Evolutionary conservation across 2,888 invertebrate genomes (phyloP), one percentile per base, ranked within the genome.

Genomic region (Ectemnius cavifrons): DNA sequence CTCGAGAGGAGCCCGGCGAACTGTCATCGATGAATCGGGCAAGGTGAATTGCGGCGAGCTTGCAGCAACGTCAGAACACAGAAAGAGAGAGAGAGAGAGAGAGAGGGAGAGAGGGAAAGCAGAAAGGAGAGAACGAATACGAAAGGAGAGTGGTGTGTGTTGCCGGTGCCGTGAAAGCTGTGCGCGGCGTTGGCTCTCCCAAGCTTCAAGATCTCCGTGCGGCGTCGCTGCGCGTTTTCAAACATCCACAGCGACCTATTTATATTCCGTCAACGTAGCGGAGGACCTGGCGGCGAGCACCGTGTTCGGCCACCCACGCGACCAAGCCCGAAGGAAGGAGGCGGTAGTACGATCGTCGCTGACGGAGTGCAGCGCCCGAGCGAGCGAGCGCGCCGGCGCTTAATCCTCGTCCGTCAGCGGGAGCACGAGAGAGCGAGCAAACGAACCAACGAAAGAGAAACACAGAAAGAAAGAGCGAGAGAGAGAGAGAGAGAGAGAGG

Each of bases 211-310:
- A 37, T 37, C 37, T 37, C 37, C 23, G 23, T 37, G 37, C 37
- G 37, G 37, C 37, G 37, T 37, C 37, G 37, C 37, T 37, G 69
- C 72, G 65, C 75, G 60, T 66, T 70, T 68, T 73, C 74, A 56
- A 77, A 82, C 73, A 71, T 62, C 65, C 77, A 82, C 82, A 4
- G 75, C 72, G 73, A 75, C 78, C 83, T 84, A 85, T 85, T 85
- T 85, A 85, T 84, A 85, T 78, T 77, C 77, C 76, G 71, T 84
- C 78, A 81, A 78, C 74, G 79, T 77, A 79, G 79, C 78, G 73
- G 82, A 75, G 77, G 77, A 78, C 79, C 75, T 80, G 79, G 80
- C 67, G 65, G 73, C 73, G 75, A 75, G 78, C 79, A 70, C 75
- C 66, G 75, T 73, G 72, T 72, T 75, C 73, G 73, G 63, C 80